These are phyloP conservation scores for Lathamus discolor DNA, from an alignment of 2,113 vertebrate species.

Conservation along the genomic window DNA sequence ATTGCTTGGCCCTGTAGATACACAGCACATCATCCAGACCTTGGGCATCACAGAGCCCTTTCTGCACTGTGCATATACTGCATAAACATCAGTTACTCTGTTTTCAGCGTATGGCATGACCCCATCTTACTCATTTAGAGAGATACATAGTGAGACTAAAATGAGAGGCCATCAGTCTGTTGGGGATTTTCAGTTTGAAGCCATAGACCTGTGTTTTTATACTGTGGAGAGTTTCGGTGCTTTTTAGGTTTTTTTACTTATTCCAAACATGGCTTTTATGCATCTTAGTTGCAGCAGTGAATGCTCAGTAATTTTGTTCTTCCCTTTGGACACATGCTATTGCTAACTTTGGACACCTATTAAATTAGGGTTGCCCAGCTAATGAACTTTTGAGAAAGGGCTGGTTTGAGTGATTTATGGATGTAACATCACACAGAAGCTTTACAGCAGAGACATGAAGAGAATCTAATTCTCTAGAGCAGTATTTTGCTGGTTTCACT, in stretches of 20 bases:
- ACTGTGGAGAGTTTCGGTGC: background rate
- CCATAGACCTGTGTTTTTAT: background rate
- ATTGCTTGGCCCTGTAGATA: background rate
- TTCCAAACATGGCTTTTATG: background rate
- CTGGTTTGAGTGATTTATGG: background rate
- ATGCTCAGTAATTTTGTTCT: background rate
- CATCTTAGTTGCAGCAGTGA: background rate
- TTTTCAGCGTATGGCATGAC: background rate
- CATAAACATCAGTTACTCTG: background rate
- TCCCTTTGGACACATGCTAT: background rate
- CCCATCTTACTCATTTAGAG: background rate
- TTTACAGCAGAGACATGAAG: background rate
- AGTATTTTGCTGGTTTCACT: background rate
- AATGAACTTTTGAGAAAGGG: background rate
- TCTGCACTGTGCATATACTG: background rate
- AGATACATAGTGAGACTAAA: background rate
- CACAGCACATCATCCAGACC: accelerated
- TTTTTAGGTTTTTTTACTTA: background rate
- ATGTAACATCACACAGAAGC: background rate
- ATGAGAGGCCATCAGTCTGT: background rate
- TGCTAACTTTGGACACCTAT: background rate
- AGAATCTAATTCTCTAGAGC: background rate
- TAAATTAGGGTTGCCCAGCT: background rate
- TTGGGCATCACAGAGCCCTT: background rate
- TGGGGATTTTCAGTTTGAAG: background rate